Evolutionary conservation across 2,113 vertebrate genomes (phyloP), one percentile per base, ranked within the genome.

Genomic region (Leptodactylus fuscus): DNA sequence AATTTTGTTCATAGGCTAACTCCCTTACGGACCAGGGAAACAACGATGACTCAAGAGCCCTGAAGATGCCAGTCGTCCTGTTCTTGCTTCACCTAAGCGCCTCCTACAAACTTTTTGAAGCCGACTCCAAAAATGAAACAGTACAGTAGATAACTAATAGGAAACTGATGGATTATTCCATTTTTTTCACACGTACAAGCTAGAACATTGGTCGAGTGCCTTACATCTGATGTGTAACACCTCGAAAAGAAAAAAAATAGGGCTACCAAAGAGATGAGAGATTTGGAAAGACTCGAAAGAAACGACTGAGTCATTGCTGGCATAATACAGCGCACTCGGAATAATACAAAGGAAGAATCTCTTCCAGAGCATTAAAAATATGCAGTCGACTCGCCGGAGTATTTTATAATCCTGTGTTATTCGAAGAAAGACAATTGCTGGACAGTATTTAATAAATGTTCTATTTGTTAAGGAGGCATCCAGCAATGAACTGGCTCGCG

Each of bases 231-330:
- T 60, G 77, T 85, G 62, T 27, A 60, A 81, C 67, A 81, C 49
- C 84, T 85, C 76, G 10, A 55, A 60, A 81, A 22, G 78, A n/a
- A n/a, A n/a, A n/a, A n/a, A n/a, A n/a, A n/a, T 80, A 70, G 80
- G 84, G 65, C 84, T 85, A 85, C 84, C 70, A 85, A 85, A 38
- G 49, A 81, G 76, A 85, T 81, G 76, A 80, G 76, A 85, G 78
- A 29, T 44, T 85, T 85, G 84, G 84, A 85, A 80, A 60, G 51
- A 81, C 84, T 81, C 84, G 12, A 85, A 85, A 80, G 76, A 81
- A 80, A 44, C 18, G 36, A 60, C 84, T 85, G 77, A 80, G 77
- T 85, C 84, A 85, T 81, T 60, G 53, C 55, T 85, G 84, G 84
- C 76, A 73, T 24, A 1, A n/a, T 29, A 55, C 15, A 73, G n/a